A percentile compares a stretch with the other conserved stretches of the same genome.
These are phyloP conservation scores for Forbesichthys papilliferus DNA, from an alignment of 2,113 vertebrate genomes.

Conservation along the genomic window DNA sequence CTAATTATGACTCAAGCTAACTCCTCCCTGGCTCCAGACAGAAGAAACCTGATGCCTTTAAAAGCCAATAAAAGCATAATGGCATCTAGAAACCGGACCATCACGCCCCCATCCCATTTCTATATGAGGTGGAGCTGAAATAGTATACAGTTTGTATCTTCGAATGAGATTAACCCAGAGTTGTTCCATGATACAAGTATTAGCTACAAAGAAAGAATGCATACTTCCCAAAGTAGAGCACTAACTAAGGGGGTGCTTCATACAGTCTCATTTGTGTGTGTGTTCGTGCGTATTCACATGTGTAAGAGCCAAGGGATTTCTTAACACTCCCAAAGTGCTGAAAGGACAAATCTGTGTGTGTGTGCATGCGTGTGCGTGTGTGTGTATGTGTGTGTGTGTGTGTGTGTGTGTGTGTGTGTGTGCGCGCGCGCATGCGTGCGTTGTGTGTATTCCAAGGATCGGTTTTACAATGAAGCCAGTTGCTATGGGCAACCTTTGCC, in stretches of 20 bases:
- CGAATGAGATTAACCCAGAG: slow-evolving; percentile 57
- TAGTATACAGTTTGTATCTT: slow-evolving; percentile 24
- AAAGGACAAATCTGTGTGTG: slow-evolving; percentile 45
- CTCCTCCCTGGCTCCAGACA: slow-evolving; percentile 70
- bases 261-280: slow-evolving; percentile 15
- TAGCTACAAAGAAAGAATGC: slow-evolving; percentile 10
- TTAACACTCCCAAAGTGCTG: slow-evolving; percentile 29
- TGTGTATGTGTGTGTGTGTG: slow-evolving; percentile 20
- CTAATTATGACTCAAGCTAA: slow-evolving; percentile 49
- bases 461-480: slow-evolving; percentile 71
- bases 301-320: slow-evolving; percentile 20
- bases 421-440: slow-evolving; percentile 24
- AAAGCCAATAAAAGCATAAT: slow-evolving; percentile 78
- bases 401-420: slow-evolving; percentile 31
- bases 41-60: slow-evolving; percentile 73
- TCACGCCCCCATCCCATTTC: slow-evolving; percentile 58
- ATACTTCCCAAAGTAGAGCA: slow-evolving; percentile 21
- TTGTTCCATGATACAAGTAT: slow-evolving; percentile 27
- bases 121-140: slow-evolving; percentile 57
- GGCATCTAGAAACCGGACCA: slow-evolving; percentile 68
- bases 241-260: slow-evolving; percentile 17
- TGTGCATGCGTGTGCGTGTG: background rate
- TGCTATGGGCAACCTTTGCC: slow-evolving; percentile 77
- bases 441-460: slow-evolving; percentile 26
- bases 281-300: slow-evolving; percentile 28